phyloP scores from a whole-genome alignment of 1,140 invertebrate species.

The Heliconius himera region DNA sequence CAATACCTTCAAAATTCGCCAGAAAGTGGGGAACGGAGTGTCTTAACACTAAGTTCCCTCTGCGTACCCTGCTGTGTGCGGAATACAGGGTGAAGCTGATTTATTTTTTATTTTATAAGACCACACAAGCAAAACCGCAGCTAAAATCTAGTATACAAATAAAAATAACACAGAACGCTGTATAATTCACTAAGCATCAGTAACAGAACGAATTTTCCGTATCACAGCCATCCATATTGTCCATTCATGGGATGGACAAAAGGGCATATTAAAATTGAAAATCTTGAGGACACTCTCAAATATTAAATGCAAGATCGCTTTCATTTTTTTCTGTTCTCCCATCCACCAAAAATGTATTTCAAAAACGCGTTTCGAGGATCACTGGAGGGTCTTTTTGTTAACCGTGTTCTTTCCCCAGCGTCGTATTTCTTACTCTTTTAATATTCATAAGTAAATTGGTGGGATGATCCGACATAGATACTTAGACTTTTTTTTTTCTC shows the following conservation, averaged over 20 bases:
- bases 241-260: constrained; percentile 35
- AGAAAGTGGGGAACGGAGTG: no score
- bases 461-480: constrained; percentile 52
- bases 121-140: no score
- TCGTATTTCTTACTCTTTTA: constrained; percentile 57
- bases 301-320: constrained; percentile 69
- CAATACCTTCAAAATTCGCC: no score
- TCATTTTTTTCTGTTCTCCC: constrained; percentile 64
- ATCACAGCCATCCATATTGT: constrained; percentile 17
- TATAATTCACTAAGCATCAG: not conserved
- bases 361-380: constrained; percentile 64
- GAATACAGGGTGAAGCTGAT: no score
- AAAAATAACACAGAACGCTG: not conserved
- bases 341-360: constrained; percentile 75
- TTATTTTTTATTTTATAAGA: no score
- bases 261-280: constrained; percentile 48
- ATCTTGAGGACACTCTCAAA: constrained; percentile 60
- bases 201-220: not conserved
- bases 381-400: constrained; percentile 67
- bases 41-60: no score
- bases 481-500: constrained; percentile 36
- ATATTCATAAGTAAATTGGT: constrained; percentile 78
- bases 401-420: constrained; percentile 44
- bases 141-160: not conserved
- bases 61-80: no score